Conservation (phyloP, 2,797 vertebrate genomes). For the Lacerta viridis region DNA sequence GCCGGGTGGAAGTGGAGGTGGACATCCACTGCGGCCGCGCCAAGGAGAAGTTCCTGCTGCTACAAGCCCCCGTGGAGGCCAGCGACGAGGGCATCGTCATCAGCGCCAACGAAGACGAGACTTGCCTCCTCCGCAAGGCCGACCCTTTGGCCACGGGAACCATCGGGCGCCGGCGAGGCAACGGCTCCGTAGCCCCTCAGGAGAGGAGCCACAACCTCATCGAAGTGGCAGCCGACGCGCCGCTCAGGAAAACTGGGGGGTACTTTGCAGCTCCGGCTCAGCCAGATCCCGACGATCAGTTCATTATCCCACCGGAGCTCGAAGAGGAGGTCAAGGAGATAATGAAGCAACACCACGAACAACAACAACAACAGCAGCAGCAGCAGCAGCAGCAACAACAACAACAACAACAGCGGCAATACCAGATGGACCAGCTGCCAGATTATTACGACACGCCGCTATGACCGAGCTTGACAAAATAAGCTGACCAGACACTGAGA, state of each 20-base stretch:
- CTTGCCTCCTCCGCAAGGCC: constrained; percentile 70
- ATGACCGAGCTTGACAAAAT: constrained; percentile 80
- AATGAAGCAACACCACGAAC: constrained; percentile 97
- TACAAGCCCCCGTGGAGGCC: constrained; percentile 77
- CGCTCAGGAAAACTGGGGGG: constrained; percentile 90
- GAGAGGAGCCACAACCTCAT: constrained; percentile 97
- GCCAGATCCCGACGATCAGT: constrained; percentile 96
- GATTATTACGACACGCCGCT: constrained; percentile 96
- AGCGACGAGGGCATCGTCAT: constrained; percentile 84
- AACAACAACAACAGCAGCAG: constrained; percentile 84
- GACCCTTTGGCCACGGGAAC: constrained; percentile 73
- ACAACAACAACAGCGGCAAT: constrained; percentile 77
- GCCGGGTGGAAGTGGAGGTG: constrained; percentile 94
- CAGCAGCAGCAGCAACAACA: constrained; percentile 87
- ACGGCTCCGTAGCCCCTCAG: constrained; percentile 92
- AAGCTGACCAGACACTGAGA: constrained; percentile 67
- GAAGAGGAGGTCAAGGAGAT: constrained; percentile 99
- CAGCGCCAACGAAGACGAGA: constrained; percentile 82
- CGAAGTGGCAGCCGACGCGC: constrained; percentile 92
- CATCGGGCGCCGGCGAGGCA: constrained; percentile 87
- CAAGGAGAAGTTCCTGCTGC: constrained; percentile 73
- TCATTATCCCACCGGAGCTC: constrained; percentile 97
- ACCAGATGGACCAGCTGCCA: constrained; percentile 73
- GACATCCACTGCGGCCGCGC: constrained; percentile 91
- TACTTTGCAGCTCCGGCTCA: constrained; percentile 97